Percentiles rank a stretch among this genome's conserved stretches.
Evolutionary conservation across 2,888 invertebrate species (phyloP).

Genomic region (Drosophila neonasuta): DNA sequence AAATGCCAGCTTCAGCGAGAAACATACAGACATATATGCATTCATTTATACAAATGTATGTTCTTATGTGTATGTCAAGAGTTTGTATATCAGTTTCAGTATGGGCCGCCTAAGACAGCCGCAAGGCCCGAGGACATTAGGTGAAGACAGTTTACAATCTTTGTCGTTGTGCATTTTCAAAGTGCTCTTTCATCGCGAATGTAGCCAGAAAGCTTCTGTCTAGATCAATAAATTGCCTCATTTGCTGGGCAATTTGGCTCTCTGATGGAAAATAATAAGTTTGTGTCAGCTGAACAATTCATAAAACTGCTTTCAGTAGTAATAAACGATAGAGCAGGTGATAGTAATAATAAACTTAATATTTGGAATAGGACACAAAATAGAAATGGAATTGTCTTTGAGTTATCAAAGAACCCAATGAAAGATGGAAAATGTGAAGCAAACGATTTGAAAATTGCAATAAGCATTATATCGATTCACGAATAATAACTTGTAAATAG

Average conservation of each 20-base stretch:
- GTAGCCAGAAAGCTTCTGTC: conserved; percentile 46
- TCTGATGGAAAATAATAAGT: conserved; percentile 77
- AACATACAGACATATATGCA: conserved; percentile 3
- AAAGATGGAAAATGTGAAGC: no score
- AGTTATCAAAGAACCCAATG: no score
- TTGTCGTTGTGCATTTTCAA: conserved; percentile 61
- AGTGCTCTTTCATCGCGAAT: conserved; percentile 40
- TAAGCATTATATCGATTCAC: no score
- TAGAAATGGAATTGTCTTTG: no score
- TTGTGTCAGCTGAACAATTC: conserved; percentile 63
- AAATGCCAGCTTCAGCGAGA: conserved; percentile 33
- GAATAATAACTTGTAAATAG: no score
- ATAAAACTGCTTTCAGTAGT: conserved; percentile 5
- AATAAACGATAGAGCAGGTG: neutral
- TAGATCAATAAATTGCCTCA: conserved; percentile 66
- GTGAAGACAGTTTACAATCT: conserved; percentile 76
- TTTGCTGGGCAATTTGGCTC: conserved; percentile 68
- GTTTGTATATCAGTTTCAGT: conserved; percentile 45
- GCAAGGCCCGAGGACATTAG: conserved; percentile 58
- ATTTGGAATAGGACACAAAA: no score
- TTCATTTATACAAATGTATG: neutral
- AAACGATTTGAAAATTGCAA: no score
- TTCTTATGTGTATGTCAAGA: neutral
- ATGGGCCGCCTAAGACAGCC: conserved; percentile 40
- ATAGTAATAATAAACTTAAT: no score